Evolutionary conservation across 2,113 vertebrate genomes (phyloP).

Genomic region (Leptodactylus fuscus): DNA sequence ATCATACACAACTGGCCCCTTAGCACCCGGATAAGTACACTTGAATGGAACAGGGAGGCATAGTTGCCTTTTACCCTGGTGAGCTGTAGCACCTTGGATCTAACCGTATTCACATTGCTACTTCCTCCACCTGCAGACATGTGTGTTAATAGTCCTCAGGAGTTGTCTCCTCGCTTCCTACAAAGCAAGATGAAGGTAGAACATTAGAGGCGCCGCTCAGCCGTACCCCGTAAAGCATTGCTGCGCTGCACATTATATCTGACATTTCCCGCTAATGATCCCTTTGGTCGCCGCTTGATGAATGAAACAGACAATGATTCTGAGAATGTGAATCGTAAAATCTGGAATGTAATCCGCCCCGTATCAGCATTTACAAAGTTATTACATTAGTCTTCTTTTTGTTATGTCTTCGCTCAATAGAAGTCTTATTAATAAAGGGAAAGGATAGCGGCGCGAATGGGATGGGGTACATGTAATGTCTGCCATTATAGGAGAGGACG

Average conservation of each 20-base stretch:
- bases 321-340: slow-evolving; percentile 53
- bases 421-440: background rate
- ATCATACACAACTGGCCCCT: no score
- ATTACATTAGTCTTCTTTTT: slow-evolving; percentile 28
- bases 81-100: background rate
- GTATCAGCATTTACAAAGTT: slow-evolving; percentile 24
- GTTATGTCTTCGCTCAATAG: background rate
- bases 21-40: no score
- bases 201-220: slow-evolving; percentile 34
- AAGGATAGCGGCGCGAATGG: background rate
- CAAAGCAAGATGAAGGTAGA: slow-evolving; percentile 28
- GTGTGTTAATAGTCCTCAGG: background rate
- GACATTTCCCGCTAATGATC: slow-evolving; percentile 55
- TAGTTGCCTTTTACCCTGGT: no score
- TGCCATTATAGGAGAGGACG: background rate
- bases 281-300: slow-evolving; percentile 48
- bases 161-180: background rate
- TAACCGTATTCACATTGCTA: no score
- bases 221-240: slow-evolving; percentile 38
- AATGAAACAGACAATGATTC: slow-evolving; percentile 56
- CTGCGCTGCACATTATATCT: slow-evolving; percentile 45
- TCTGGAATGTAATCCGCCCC: slow-evolving; percentile 44
- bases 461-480: background rate
- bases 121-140: background rate
- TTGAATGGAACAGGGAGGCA: no score